Base-by-base conservation (phyloP, 1,140 invertebrate species). In the Cyclina sinensis region DNA sequence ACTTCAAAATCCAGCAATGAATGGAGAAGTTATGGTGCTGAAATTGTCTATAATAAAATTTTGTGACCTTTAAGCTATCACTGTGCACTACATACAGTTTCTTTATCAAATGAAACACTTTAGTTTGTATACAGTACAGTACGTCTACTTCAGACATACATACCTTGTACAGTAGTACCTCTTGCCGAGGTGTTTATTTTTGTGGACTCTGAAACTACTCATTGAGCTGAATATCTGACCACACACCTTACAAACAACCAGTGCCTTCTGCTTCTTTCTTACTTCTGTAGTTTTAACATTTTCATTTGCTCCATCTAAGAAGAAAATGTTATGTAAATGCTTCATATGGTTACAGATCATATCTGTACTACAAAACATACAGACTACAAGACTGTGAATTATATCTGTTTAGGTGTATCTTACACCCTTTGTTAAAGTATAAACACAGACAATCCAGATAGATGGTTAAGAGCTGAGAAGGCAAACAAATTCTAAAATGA, bases 81-180 rank as follows among this genome's bases (percentile, higher is more conserved):
- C n/a, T n/a, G n/a, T n/a, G n/a, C n/a, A n/a, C n/a, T n/a, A n/a
- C n/a, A n/a, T n/a, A n/a, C n/a, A n/a, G n/a, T n/a, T n/a, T n/a
- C n/a, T n/a, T n/a, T n/a, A n/a, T n/a, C n/a, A n/a, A n/a, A n/a
- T n/a, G n/a, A n/a, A n/a, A n/a, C n/a, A n/a, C n/a, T n/a, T n/a
- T n/a, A n/a, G n/a, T n/a, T n/a, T n/a, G n/a, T n/a, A n/a, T n/a
- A n/a, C n/a, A n/a, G n/a, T n/a, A n/a, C n/a, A n/a, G n/a, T n/a
- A n/a, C n/a, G n/a, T n/a, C 5, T 21, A 27, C 54, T 59, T 21
- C 12, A 65, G 30, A 1, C 14, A 4, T 7, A 0, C 70, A 5
- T 74, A 74, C 70, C 70, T 74, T 7, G 70, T 74, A 24, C 70
- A 74, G 39, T 74, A 74, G 24, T 74, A 43, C 11, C 70, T 46